Percentiles rank a stretch among this genome's conserved stretches.
Evolutionary conservation across 2,888 invertebrate species (phyloP).

Genomic region (Torymus auratus): DNA sequence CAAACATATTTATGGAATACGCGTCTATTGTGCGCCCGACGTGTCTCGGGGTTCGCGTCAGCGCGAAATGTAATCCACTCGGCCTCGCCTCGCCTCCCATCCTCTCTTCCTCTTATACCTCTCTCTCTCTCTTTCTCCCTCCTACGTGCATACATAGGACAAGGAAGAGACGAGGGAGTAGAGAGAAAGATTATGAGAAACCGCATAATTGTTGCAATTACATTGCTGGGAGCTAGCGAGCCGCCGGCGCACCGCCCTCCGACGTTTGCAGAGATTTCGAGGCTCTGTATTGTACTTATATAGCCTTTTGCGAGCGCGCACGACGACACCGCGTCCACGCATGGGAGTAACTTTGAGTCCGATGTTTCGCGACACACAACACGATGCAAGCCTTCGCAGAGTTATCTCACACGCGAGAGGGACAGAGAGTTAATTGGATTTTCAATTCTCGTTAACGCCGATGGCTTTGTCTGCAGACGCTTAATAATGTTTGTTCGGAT

Average conservation of each 20-base stretch:
- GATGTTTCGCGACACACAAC: slow-evolving; percentile 26
- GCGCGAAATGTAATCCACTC: slow-evolving; percentile 36
- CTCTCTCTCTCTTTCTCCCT: neutral
- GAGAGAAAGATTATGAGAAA: slow-evolving; percentile 38
- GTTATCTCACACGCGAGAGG: too few relatives aligned
- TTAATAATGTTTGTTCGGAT: too few relatives aligned
- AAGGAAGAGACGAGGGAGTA: neutral
- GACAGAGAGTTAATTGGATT: slow-evolving; percentile 42
- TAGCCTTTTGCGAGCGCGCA: slow-evolving; percentile 15
- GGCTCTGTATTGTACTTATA: neutral
- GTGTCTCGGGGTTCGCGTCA: slow-evolving; percentile 27
- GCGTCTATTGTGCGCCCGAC: slow-evolving; percentile 46
- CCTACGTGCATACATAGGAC: too few relatives aligned
- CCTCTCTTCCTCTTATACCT: neutral
- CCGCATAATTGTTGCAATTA: slow-evolving; percentile 55
- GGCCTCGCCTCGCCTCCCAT: neutral
- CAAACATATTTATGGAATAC: slow-evolving; percentile 54
- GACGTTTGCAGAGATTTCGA: slow-evolving; percentile 28
- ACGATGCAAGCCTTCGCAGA: neutral
- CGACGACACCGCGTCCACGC: too few relatives aligned
- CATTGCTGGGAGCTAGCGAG: slow-evolving; percentile 17
- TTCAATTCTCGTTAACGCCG: slow-evolving; percentile 46
- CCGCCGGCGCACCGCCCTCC: neutral
- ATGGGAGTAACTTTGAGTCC: slow-evolving; percentile 38
- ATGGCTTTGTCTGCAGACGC: too few relatives aligned